Evolutionary conservation across 2,797 vertebrate genomes (phyloP), one percentile per base, ranked within the genome.

Genomic region (Poeciliopsis gracilis): DNA sequence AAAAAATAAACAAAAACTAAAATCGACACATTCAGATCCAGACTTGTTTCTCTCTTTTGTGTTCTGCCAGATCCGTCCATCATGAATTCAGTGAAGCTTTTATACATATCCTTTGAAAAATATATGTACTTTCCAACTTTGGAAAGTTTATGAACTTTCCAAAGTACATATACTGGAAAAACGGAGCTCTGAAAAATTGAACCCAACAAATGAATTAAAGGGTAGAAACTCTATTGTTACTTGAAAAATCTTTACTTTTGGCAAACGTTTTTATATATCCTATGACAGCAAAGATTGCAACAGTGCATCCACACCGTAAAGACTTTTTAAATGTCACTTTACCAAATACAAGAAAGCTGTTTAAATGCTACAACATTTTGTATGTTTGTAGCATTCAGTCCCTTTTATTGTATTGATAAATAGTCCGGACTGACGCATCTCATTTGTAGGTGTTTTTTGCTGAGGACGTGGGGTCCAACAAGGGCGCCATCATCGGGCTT

Each of bases 401-500:
- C 38, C 38, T 67, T 23, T n/a, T 25, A 43, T 36, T 38, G 45
- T 25, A 11, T 8, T 75, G 10, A 30, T 67, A 10, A 45, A 30
- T 71, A 25, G 10, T 33, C 41, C 5, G 23, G 46, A 25, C 12
- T 23, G 61, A 0, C 15, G 28, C 41, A 2, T 36, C 8, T 61
- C 25, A 18, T 20, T 77, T 28, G 57, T 87, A 99, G 98, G 97
- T 99, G 77, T 99, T 99, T 94, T 99, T 99, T 77, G 96, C 97
- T 33, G 97, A 99, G 91, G 98, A 99, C 67, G 97, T 97, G 81
- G 97, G 97, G 76, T 98, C 97, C 86, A 99, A 99, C 93, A 99
- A 99, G 95, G 98, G 98, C 15, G 98, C 98, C 73, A 98, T 99
- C 88, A 99, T 99, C 74, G 98, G 98, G 79, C 96, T 99, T 75